Conservation (phyloP, 2,888 invertebrate genomes). For the Eristalinus sepulchralis region DNA sequence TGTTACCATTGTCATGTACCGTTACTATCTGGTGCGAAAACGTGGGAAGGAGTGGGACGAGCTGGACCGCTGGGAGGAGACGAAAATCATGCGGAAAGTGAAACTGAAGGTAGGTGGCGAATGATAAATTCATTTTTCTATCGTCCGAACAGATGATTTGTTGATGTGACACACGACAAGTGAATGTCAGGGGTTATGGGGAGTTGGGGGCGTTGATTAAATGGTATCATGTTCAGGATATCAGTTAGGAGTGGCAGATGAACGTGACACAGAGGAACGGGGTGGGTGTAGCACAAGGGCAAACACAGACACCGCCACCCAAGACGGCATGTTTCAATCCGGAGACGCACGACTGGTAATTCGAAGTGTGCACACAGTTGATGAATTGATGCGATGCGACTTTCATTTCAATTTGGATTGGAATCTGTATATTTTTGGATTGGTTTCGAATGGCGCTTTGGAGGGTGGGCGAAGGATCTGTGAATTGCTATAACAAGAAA, state of each 20-base stretch:
- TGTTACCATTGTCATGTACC: constrained; percentile 85
- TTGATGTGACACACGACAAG: neutral
- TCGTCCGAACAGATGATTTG: neutral
- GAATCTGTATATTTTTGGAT: no score
- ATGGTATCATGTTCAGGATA: neutral
- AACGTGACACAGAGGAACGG: neutral
- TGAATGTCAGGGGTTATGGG: neutral
- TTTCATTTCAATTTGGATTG: neutral
- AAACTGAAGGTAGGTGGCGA: constrained; percentile 77
- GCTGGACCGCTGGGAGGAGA: constrained; percentile 82
- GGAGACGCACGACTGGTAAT: neutral
- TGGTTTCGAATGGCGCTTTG: no score
- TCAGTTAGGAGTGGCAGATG: neutral
- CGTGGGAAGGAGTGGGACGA: constrained; percentile 85
- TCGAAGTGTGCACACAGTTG: neutral
- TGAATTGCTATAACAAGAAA: no score
- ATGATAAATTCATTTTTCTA: constrained; percentile 12
- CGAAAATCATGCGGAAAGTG: constrained; percentile 80
- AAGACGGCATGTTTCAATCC: neutral
- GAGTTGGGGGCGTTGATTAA: neutral
- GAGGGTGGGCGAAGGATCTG: neutral
- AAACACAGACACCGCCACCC: neutral
- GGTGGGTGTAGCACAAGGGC: neutral
- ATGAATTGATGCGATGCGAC: neutral
- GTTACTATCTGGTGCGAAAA: constrained; percentile 84